phyloP scores from a whole-genome alignment of 2,888 invertebrate species.

The Oscheius onirici region DNA sequence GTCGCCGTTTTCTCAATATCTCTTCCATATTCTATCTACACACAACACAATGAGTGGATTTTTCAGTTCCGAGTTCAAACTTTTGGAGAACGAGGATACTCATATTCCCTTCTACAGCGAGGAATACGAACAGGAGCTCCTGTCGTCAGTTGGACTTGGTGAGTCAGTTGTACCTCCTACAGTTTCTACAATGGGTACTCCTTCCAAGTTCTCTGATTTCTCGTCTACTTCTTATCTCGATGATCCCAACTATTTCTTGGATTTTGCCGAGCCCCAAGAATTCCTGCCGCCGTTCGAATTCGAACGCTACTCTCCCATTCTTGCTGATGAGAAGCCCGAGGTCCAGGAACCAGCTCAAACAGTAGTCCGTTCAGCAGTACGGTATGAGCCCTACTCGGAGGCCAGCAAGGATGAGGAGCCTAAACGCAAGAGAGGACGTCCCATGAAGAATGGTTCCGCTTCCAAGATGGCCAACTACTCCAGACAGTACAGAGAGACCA shows the following conservation, averaged over 20 bases:
- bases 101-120: constrained; percentile 4
- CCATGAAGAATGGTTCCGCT: constrained; percentile 25
- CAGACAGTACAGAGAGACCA: constrained; percentile 41
- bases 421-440: constrained; percentile 32
- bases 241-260: not conserved
- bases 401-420: not conserved
- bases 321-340: not conserved
- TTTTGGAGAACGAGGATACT: too few relatives aligned
- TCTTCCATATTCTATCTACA: not conserved
- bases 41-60: not conserved
- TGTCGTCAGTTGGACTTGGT: not conserved
- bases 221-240: not conserved
- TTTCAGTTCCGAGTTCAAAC: constrained; percentile 3
- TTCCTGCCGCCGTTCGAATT: not conserved
- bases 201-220: not conserved
- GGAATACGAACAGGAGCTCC: constrained; percentile 23
- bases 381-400: too few relatives aligned
- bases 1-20: too few relatives aligned
- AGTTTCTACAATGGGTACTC: not conserved
- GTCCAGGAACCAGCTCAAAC: not conserved
- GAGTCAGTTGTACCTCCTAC: too few relatives aligned
- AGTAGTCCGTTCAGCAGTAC: constrained; percentile 9
- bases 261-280: not conserved
- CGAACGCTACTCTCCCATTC: not conserved
- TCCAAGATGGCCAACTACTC: constrained; percentile 46